phyloP scores from a whole-genome alignment of 1,140 invertebrate species.

The Heliconius hermathena region DNA sequence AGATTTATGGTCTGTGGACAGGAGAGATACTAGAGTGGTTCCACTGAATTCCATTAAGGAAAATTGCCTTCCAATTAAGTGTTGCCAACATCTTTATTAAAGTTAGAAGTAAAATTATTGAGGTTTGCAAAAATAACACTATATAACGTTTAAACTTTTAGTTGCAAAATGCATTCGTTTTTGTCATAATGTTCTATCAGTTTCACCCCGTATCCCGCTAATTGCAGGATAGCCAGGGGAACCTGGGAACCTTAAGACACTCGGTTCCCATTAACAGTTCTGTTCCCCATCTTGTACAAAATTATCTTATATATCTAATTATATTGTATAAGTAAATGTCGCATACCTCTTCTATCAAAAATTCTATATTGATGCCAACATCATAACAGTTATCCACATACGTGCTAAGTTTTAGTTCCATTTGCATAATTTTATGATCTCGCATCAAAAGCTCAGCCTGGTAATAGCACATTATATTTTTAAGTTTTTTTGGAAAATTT shows the following conservation, averaged over 20 bases:
- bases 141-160: neutral
- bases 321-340: too few species aligned
- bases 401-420: neutral
- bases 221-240: too few species aligned
- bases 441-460: neutral
- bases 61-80: neutral
- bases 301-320: too few species aligned
- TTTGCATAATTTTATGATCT: neutral
- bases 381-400: neutral
- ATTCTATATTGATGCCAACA: neutral
- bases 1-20: slow-evolving; percentile 13
- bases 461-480: neutral
- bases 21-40: neutral
- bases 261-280: too few species aligned
- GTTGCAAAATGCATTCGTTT: too few species aligned
- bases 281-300: too few species aligned
- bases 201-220: too few species aligned
- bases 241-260: too few species aligned
- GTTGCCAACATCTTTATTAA: neutral
- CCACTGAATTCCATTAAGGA: slow-evolving; percentile 1
- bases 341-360: neutral
- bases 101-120: neutral
- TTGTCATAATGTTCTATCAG: too few species aligned
- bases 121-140: neutral
- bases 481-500: neutral